These are phyloP conservation scores for Hydrophis major DNA, from an alignment of 2,797 vertebrate species.

Conservation along the genomic window DNA sequence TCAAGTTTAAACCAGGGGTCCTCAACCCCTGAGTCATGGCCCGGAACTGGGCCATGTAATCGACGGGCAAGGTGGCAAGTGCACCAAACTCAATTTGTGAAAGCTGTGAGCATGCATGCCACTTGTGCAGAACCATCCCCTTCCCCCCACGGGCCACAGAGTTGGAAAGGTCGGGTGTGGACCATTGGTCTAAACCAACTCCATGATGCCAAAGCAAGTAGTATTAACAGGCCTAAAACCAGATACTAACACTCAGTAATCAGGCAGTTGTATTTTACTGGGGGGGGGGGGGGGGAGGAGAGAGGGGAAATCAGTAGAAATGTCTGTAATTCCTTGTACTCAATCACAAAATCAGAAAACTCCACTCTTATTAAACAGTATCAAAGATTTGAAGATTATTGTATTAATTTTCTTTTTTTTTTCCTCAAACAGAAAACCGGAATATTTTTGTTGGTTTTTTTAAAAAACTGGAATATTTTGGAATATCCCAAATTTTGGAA, in stretches of 20 bases:
- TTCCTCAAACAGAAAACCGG: background rate
- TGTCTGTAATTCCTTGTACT: background rate
- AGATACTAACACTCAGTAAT: background rate
- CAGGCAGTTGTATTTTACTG: background rate
- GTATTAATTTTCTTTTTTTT: background rate
- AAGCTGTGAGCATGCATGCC: background rate
- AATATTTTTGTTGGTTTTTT: background rate
- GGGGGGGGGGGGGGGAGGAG: background rate
- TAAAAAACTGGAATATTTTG: background rate
- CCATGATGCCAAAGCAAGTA: background rate
- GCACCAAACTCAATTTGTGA: background rate
- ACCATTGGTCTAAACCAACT: background rate
- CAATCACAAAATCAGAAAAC: background rate
- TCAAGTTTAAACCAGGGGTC: background rate
- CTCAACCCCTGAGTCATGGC: background rate
- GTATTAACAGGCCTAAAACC: background rate
- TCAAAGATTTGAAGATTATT: background rate
- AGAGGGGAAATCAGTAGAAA: background rate
- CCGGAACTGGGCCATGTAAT: background rate
- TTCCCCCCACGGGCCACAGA: fast-evolving
- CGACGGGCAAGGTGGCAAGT: background rate
- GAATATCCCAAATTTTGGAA: background rate
- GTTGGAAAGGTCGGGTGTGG: background rate
- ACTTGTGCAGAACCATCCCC: background rate
- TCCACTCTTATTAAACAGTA: background rate